Conservation (phyloP, 2,797 vertebrate species). For the Neosilurus hyrtlii region DNA sequence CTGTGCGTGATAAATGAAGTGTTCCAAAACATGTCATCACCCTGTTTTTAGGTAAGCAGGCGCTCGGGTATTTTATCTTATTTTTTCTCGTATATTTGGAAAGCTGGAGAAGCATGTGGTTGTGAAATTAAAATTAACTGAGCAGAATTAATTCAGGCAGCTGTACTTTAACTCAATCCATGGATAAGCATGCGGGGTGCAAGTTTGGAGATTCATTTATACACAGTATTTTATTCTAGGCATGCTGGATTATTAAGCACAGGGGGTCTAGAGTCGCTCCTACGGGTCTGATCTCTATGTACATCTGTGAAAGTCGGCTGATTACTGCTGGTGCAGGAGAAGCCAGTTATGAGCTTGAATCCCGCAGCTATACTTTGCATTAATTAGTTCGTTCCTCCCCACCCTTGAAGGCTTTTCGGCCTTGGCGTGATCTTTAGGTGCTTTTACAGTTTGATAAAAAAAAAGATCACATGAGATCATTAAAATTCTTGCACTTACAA, state of each 20-base stretch:
- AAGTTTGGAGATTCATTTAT: slow-evolving; percentile 42
- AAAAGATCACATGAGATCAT: slow-evolving; percentile 34
- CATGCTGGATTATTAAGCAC: slow-evolving; percentile 46
- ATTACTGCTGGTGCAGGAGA: slow-evolving; percentile 44
- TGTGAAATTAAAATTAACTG: slow-evolving; percentile 46
- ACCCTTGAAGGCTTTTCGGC: slow-evolving; percentile 51
- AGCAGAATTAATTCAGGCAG: slow-evolving; percentile 47
- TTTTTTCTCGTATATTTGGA: slow-evolving; percentile 6
- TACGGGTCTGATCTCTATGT: slow-evolving; percentile 38
- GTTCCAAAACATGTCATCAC: slow-evolving; percentile 20
- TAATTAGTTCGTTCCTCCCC: slow-evolving; percentile 51
- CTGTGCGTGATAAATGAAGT: slow-evolving; percentile 14
- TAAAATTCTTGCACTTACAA: slow-evolving; percentile 37
- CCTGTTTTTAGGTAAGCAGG: slow-evolving; percentile 15
- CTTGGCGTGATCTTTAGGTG: slow-evolving; percentile 45
- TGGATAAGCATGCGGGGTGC: slow-evolving; percentile 37
- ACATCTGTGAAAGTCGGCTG: slow-evolving; percentile 42
- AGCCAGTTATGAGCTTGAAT: slow-evolving; percentile 49
- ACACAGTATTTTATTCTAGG: slow-evolving; percentile 43
- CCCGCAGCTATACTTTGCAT: slow-evolving; percentile 55
- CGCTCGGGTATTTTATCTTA: background rate
- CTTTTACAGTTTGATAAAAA: slow-evolving; percentile 45
- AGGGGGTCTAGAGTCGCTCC: slow-evolving; percentile 23
- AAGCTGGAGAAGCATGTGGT: slow-evolving; percentile 35
- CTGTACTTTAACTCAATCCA: slow-evolving; percentile 39